Percentiles rank a stretch among this genome's conserved stretches.
These are phyloP conservation scores for Drosophila aldrichi DNA, from an alignment of 2,888 invertebrate species.

Conservation along the genomic window DNA sequence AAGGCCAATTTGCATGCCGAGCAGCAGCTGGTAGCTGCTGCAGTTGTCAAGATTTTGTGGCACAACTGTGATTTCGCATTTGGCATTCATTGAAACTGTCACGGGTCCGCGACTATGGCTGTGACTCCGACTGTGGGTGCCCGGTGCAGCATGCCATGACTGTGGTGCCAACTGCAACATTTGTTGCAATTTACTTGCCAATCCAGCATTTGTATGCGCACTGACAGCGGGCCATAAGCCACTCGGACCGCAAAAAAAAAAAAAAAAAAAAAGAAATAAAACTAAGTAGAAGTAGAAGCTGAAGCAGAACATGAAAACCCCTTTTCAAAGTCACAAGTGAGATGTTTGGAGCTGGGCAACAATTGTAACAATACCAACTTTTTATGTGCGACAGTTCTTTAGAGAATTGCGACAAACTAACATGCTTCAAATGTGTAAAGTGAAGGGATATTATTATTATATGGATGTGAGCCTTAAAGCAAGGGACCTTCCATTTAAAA, in stretches of 20 bases:
- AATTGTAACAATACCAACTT: background rate
- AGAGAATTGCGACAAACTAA: slow-evolving; percentile 11
- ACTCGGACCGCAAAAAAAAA: slow-evolving; percentile 6
- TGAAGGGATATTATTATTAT: background rate
- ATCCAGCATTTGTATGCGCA: slow-evolving; percentile 47
- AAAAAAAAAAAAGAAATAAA: background rate
- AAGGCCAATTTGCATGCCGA: slow-evolving; percentile 55
- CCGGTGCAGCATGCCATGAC: background rate
- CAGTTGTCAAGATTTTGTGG: slow-evolving; percentile 45
- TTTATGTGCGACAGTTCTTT: background rate
- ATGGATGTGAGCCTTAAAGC: background rate
- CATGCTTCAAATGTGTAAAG: background rate
- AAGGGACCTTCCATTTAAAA: background rate
- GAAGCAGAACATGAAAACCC: slow-evolving; percentile 1
- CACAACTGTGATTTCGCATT: slow-evolving; percentile 53
- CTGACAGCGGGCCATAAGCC: slow-evolving; percentile 38
- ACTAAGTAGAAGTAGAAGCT: background rate
- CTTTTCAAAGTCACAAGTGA: slow-evolving; percentile 19
- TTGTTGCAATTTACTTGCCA: slow-evolving; percentile 57
- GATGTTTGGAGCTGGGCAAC: slow-evolving; percentile 13
- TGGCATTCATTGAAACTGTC: slow-evolving; percentile 69
- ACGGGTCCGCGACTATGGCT: slow-evolving; percentile 25
- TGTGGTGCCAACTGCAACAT: slow-evolving; percentile 40
- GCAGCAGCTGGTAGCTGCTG: slow-evolving; percentile 14
- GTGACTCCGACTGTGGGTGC: background rate